Evolutionary conservation across 2,113 vertebrate species (phyloP).

Genomic region (Sterrhoptilus dennistouni): DNA sequence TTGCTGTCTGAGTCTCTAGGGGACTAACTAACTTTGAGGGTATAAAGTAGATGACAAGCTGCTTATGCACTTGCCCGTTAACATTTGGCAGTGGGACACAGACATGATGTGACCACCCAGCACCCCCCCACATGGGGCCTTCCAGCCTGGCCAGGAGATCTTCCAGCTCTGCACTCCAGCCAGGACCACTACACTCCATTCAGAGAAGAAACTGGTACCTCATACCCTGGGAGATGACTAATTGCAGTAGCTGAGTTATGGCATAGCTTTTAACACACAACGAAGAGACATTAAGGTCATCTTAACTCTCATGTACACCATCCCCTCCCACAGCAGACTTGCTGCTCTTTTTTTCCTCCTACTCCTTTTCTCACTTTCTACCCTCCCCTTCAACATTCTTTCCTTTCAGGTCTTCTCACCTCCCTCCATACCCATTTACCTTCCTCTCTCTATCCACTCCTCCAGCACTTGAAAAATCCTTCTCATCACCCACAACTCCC

Average conservation of each 20-base stretch:
- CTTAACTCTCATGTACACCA: constrained; percentile 37
- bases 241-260: constrained; percentile 43
- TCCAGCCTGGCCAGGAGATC: background rate
- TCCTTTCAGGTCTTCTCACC: constrained; percentile 38
- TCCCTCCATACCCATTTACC: background rate
- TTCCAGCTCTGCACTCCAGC: background rate
- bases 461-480: background rate
- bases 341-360: constrained; percentile 40
- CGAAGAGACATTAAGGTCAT: constrained; percentile 47
- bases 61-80: background rate
- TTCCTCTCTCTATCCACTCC: background rate
- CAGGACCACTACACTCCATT: background rate
- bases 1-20: background rate
- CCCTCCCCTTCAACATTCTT: constrained; percentile 18
- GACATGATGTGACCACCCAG: background rate
- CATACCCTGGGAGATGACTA: constrained; percentile 11
- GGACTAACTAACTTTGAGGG: background rate
- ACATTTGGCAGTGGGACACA: background rate
- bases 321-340: constrained; percentile 37
- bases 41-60: background rate
- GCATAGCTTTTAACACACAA: constrained; percentile 18
- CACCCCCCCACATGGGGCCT: background rate
- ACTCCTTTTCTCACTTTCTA: constrained; percentile 47
- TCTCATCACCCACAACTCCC: background rate
- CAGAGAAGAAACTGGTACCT: constrained; percentile 6